Evolutionary conservation across 2,113 vertebrate species (phyloP), one percentile per base, ranked within the genome.

Genomic region (Leiothrix lutea): DNA sequence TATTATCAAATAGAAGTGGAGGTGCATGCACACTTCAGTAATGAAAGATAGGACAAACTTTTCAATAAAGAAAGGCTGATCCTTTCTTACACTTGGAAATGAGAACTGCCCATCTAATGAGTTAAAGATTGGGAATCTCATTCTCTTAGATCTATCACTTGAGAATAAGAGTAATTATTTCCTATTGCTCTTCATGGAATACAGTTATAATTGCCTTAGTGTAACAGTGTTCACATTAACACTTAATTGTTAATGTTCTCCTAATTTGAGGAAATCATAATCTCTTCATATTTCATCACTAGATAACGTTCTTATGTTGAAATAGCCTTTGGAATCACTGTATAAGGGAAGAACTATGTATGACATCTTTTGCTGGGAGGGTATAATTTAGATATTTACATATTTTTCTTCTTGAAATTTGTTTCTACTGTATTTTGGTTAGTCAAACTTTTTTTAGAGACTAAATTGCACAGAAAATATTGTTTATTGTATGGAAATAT

Each of bases 131-230:
- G 84, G 91, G 92, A 96, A 96, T 96, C 96, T 97, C 85, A 97
- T 98, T 98, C 97, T 97, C 66, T 87, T 95, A 83, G 58, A 95
- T 92, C 88, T 94, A 92, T 97, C 98, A 97, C 97, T 97, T 97
- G 98, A 98, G 97, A 97, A 97, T 98, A 97, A 96, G 94, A 97
- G 92, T 98, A 98, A 98, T 98, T 98, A 98, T 98, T 97, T 98
- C 94, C 94, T 97, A 97, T 98, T 93, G 96, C 92, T 97, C 98
- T 98, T 98, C 93, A 81, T 97, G 97, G 97, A 96, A 98, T 98
- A 97, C 79, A 87, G 86, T 95, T 98, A 97, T 98, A 98, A 98
- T 97, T 98, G 97, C 92, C 95, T 97, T 97, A 97, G 92, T 96
- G 84, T 97, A 97, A 96, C 56, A 57, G 79, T 94, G 79, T 97